Evolutionary conservation across 2,888 invertebrate genomes (phyloP), one percentile per base, ranked within the genome.

Genomic region (Troides helena): DNA sequence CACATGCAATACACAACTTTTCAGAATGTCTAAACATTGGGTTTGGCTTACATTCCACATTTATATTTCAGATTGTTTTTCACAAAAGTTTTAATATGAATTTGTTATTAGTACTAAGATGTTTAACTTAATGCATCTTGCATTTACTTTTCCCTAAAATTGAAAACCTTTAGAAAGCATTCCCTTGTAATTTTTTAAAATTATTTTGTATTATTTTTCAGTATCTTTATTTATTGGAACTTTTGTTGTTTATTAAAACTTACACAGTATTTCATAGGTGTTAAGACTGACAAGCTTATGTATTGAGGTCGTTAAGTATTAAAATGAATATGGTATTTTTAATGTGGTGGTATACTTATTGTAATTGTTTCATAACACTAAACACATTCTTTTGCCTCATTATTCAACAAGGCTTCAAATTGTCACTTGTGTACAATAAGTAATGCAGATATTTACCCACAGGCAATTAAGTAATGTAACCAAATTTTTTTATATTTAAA

Each of bases 231-330:
- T 72, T 70, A 62, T 65, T 53, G 25, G n/a, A 58, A 62, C 14
- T 80, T 76, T 82, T 84, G 82, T 78, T 80, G 80, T 76, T 14
- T 80, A 79, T 79, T 77, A 81, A 80, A 84, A 82, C 87, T 81
- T 85, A 85, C 85, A 82, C 89, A 90, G 89, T 91, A 90, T 90
- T 89, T 86, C 81, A 85, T 90, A 90, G 88, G 85, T 86, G 74
- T 86, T 91, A 91, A 91, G 92, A 91, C 92, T 92, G 91, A 91
- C 87, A 87, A 85, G 78, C 83, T 84, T 83, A 85, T 89, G 85
- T 89, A 88, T 87, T 86, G 80, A 84, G 85, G 83, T 85, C 81
- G 84, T 82, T 86, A 85, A 89, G 88, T 90, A 90, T 90, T 90
- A 86, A 85, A 85, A 72, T 60, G 81, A 79, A 84, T 81, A 84